Evolutionary conservation across 2,113 vertebrate genomes (phyloP).

Genomic region (Maylandia zebra): DNA sequence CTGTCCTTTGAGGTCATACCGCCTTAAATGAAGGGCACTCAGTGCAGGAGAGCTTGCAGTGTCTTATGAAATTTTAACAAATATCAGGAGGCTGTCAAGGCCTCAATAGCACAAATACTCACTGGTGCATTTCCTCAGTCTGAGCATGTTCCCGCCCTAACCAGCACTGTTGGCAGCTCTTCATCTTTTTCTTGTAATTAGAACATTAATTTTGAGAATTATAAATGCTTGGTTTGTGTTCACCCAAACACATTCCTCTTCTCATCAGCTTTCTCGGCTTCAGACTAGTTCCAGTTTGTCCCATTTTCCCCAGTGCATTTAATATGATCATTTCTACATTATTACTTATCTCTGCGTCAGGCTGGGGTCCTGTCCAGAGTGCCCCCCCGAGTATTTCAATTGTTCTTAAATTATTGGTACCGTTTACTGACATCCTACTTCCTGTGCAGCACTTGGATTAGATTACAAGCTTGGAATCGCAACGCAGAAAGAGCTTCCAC

Average conservation of each 20-base stretch:
- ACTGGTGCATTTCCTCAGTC: background rate
- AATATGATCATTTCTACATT: background rate
- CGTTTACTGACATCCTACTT: background rate
- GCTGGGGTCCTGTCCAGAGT: background rate
- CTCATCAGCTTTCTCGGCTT: background rate
- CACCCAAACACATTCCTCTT: background rate
- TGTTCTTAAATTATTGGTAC: background rate
- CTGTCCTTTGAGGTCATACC: background rate
- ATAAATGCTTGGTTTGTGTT: background rate
- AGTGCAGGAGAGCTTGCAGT: background rate
- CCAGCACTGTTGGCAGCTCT: background rate
- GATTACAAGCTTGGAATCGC: rapidly evolving
- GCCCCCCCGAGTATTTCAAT: background rate
- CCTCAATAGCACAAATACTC: background rate
- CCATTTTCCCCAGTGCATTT: background rate
- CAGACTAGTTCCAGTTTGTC: background rate
- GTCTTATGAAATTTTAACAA: background rate
- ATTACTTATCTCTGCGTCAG: background rate
- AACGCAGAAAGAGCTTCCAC: too few species aligned
- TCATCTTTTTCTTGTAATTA: background rate
- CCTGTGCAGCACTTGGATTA: background rate
- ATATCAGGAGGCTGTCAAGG: background rate
- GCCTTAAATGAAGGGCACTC: background rate
- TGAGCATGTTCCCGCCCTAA: background rate
- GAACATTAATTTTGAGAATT: background rate